phyloP scores from a whole-genome alignment of 2,888 invertebrate species.

The Ditula angustiorana region DNA sequence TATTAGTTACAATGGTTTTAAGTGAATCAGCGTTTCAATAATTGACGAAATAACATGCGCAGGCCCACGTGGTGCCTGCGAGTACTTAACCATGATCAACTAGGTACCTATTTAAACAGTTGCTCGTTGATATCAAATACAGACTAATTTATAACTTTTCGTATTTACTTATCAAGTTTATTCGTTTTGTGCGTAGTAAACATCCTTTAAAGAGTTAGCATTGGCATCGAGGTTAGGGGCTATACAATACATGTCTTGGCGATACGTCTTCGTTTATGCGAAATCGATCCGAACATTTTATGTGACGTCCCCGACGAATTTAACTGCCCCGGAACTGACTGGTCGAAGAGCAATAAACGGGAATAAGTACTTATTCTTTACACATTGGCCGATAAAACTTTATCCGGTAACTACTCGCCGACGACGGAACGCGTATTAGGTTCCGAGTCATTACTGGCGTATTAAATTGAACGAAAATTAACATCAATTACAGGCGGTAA shows the following conservation, averaged over 20 bases:
- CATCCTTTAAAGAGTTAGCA: constrained; percentile 48
- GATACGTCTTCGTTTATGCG: constrained; percentile 83
- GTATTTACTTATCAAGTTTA: not conserved
- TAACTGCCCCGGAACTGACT: constrained; percentile 80
- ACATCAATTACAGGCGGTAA: constrained; percentile 50
- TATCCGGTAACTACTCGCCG: constrained; percentile 64
- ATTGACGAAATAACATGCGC: too few species aligned
- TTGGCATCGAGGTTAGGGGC: constrained; percentile 60
- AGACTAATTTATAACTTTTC: not conserved
- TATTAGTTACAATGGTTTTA: too few species aligned
- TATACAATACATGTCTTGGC: constrained; percentile 65
- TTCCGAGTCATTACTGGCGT: constrained; percentile 51
- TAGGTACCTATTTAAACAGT: not conserved
- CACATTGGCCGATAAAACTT: constrained; percentile 78
- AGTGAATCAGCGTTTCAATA: too few species aligned
- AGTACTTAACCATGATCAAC: too few species aligned
- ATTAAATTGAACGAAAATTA: constrained; percentile 48
- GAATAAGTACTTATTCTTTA: constrained; percentile 75
- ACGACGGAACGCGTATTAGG: constrained; percentile 50
- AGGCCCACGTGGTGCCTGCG: too few species aligned
- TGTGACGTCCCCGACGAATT: constrained; percentile 81
- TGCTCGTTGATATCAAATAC: not conserved
- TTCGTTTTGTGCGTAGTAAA: not conserved
- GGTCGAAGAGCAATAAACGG: constrained; percentile 78
- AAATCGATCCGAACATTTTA: constrained; percentile 83